phyloP scores from a whole-genome alignment of 1,140 invertebrate genomes.

The Brachionus rubens region DNA sequence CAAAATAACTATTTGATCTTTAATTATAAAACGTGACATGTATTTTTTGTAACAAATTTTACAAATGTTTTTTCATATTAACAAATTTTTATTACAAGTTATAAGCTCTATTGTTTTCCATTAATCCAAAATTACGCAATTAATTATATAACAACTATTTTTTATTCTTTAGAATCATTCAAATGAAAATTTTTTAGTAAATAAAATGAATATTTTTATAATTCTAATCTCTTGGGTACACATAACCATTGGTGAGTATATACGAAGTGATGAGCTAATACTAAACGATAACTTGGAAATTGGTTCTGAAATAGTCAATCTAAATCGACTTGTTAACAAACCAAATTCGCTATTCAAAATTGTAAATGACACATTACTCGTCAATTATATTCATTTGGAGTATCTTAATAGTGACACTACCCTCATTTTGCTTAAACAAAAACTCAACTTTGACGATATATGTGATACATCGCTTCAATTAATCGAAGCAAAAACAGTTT shows the following conservation, averaged over 20 bases:
- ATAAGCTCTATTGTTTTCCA: no score
- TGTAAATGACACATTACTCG: slow-evolving; percentile 6
- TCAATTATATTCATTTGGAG: slow-evolving; percentile 21
- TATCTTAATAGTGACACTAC: slow-evolving; percentile 7
- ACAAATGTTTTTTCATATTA: no score
- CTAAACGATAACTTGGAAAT: slow-evolving; percentile 19
- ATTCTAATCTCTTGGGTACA: not conserved
- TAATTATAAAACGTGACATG: no score
- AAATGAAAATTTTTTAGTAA: no score
- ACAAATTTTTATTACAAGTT: no score
- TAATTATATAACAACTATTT: no score
- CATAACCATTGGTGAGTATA: not conserved
- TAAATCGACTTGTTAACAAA: not conserved
- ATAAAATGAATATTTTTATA: not conserved
- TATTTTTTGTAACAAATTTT: no score
- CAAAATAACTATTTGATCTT: no score
- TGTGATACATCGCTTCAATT: not conserved
- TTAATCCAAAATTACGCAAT: no score
- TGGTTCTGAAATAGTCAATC: slow-evolving; percentile 33
- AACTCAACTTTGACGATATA: not conserved
- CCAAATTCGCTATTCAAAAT: slow-evolving; percentile 21
- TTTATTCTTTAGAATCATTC: no score
- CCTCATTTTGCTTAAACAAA: not conserved
- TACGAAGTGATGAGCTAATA: not conserved
- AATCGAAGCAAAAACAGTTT: not conserved